Evolutionary conservation across 2,888 invertebrate species (phyloP), one percentile per base, ranked within the genome.

Genomic region (Dasypogon diadema): DNA sequence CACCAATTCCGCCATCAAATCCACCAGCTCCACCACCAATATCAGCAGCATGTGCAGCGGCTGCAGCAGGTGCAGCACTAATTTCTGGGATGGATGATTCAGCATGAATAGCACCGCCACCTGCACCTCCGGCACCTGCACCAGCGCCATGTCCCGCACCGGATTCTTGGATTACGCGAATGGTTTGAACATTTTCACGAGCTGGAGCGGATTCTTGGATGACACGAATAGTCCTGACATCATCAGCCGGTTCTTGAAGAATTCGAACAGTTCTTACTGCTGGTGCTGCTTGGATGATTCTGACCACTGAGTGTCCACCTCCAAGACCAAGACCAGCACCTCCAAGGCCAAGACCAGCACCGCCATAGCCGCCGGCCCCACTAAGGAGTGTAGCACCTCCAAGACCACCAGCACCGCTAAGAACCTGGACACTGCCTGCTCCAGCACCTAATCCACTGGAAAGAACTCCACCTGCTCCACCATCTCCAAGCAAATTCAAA

Each of bases 131-230:
- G 12, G 14, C 30, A 14, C 2, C 30, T 6, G 60, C 37, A 51
- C 24, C n/a, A 18, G 51, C 54, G n/a, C 16, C 72, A 2, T 26
- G 30, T 6, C 34, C 34, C 1, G 54, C 30, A 37, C 16, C 12
- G 2, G n/a, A 30, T 14, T 73, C 72, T 10, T 73, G 55, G 8
- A 73, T 37, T 3, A 73, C 42, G 1, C 72, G 55, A 21, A 73
- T 56, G 1, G 72, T 73, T 55, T 73, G 55, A 42, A 73, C 56
- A 26, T 56, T 8, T 26, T 26, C 24, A 16, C 12, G 37, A 42
- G 22, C 72, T 55, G 72, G 54, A 42, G 72, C 54, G 12, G 72
- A 26, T 56, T 73, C 65, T 37, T 60, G 26, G 37, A 60, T 60
- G 18, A 60, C 10, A 12, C 14, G 34, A 18, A 60, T 10, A n/a